Conservation (phyloP, 2,113 vertebrate genomes). For the Bujurquina vittata region DNA sequence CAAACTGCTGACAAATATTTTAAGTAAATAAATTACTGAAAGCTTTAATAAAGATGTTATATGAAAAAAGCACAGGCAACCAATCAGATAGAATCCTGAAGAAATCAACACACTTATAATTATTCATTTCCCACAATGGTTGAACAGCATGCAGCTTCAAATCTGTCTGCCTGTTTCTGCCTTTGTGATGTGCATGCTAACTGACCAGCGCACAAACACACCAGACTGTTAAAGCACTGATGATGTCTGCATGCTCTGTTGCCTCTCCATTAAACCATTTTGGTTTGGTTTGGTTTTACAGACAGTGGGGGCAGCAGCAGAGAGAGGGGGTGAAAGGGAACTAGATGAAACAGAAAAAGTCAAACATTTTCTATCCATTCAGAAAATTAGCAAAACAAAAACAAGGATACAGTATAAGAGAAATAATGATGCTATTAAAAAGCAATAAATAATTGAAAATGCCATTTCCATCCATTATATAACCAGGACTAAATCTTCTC, state of each 20-base stretch:
- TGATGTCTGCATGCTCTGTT: constrained; percentile 48
- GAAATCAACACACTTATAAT: background rate
- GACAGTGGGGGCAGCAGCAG: constrained; percentile 28
- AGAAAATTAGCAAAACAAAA: constrained; percentile 11
- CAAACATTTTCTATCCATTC: constrained; percentile 6
- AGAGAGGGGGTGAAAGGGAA: background rate
- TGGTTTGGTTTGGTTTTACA: constrained; percentile 4
- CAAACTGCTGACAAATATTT: background rate
- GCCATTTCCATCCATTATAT: background rate
- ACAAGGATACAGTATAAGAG: background rate
- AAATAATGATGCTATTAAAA: background rate
- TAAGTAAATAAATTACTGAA: too few species aligned
- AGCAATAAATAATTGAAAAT: constrained; percentile 24
- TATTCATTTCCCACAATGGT: background rate
- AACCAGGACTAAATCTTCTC: background rate
- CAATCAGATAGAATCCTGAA: background rate
- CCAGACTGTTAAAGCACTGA: constrained; percentile 22
- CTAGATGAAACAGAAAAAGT: background rate
- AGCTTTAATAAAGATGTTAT: background rate
- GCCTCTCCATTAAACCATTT: constrained; percentile 65
- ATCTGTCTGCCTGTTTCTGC: background rate
- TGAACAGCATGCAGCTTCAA: background rate
- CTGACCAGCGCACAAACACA: constrained; percentile 15
- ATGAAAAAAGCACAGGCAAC: background rate
- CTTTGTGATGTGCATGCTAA: background rate